Evolutionary conservation across 1,140 invertebrate genomes (phyloP).

Genomic region (Nephila pilipes): DNA sequence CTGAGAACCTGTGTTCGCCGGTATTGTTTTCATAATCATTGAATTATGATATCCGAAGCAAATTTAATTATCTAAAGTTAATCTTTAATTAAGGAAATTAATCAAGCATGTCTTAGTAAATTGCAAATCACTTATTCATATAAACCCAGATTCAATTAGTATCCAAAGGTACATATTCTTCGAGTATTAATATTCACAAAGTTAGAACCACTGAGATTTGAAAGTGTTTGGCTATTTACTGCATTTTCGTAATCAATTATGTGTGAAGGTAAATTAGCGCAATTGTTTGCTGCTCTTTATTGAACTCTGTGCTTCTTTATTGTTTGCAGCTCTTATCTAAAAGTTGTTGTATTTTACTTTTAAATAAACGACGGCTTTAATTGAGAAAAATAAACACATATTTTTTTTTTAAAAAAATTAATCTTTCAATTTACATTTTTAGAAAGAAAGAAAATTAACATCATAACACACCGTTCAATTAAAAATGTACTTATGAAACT

Average conservation of each 20-base stretch:
- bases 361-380: too few species aligned
- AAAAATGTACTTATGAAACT: too few species aligned
- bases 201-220: neutral
- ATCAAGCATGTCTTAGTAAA: neutral
- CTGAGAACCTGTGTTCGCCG: neutral
- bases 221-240: neutral
- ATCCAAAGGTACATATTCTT: neutral
- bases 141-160: neutral
- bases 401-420: too few species aligned
- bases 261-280: too few species aligned
- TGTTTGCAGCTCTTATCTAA: too few species aligned
- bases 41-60: neutral
- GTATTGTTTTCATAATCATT: neutral
- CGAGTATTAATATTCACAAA: neutral
- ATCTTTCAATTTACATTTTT: too few species aligned
- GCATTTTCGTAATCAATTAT: neutral
- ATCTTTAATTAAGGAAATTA: constrained; percentile 2
- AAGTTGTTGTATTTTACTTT: too few species aligned
- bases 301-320: too few species aligned
- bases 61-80: neutral
- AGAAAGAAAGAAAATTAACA: too few species aligned
- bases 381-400: too few species aligned
- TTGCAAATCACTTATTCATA: neutral
- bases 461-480: too few species aligned
- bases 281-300: too few species aligned